phyloP scores from a whole-genome alignment of 2,888 invertebrate genomes.

The Carterocephalus palaemon region DNA sequence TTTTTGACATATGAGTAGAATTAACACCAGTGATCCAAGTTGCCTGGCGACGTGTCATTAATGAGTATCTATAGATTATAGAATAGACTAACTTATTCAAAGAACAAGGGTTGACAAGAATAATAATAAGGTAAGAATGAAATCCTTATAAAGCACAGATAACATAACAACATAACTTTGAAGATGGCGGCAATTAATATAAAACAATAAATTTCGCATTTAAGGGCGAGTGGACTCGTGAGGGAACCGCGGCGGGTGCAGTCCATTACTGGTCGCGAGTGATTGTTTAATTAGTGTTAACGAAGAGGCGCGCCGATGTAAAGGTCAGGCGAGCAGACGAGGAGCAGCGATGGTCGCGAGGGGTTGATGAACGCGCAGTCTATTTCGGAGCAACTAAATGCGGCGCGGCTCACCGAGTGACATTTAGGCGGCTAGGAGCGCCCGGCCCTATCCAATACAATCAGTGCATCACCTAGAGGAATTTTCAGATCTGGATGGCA shows the following conservation, averaged over 20 bases:
- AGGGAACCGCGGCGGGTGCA: conserved; percentile 30
- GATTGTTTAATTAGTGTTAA: conserved; percentile 33
- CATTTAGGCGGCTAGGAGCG: conserved; percentile 75
- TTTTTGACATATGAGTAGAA: conserved; percentile 8
- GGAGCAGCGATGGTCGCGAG: conserved; percentile 66
- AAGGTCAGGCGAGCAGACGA: conserved; percentile 49
- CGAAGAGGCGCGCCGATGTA: conserved; percentile 53
- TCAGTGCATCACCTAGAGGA: conserved; percentile 12
- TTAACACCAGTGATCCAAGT: no score
- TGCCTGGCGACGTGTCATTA: no score
- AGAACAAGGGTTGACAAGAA: no score
- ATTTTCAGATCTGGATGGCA: no score
- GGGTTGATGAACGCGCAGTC: conserved; percentile 76
- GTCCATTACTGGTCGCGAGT: conserved; percentile 42
- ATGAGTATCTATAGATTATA: no score
- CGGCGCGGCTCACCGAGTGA: conserved; percentile 72
- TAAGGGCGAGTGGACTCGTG: no score
- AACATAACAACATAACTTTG: no score
- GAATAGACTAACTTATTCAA: no score
- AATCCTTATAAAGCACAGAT: no score
- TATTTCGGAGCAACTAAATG: conserved; percentile 76
- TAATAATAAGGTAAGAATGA: no score
- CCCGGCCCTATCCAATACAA: conserved; percentile 55
- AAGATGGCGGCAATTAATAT: no score
- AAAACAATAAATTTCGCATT: no score